Conservation (phyloP, 2,113 vertebrate genomes). For the Megaleporinus macrocephalus region DNA sequence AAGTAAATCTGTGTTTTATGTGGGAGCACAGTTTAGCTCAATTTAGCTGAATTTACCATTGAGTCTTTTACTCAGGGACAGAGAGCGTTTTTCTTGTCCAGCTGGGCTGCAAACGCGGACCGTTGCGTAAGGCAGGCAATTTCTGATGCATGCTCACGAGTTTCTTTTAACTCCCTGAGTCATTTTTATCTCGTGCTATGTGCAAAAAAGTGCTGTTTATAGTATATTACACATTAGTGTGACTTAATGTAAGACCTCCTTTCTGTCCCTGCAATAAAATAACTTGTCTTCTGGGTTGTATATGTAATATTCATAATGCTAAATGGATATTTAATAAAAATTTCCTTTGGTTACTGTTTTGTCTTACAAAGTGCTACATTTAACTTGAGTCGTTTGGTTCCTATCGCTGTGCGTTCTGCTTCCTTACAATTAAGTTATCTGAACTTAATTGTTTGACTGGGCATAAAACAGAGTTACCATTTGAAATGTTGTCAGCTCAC, state of each 20-base stretch:
- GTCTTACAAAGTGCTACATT: too few relatives aligned
- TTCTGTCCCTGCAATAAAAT: background rate
- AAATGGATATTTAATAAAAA: too few relatives aligned
- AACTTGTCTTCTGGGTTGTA: too few relatives aligned
- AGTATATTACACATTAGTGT: background rate
- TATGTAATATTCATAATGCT: too few relatives aligned
- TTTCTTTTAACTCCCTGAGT: conserved; percentile 1
- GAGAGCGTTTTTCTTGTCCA: background rate
- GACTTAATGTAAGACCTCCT: background rate
- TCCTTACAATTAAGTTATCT: too few relatives aligned
- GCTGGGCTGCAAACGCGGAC: background rate
- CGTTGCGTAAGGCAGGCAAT: background rate
- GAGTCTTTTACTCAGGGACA: background rate
- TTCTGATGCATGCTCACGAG: background rate
- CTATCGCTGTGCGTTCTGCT: too few relatives aligned
- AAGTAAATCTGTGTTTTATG: background rate
- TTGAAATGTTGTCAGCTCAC: too few relatives aligned
- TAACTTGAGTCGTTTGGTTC: too few relatives aligned
- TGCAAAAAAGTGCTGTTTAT: background rate
- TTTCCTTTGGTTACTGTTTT: too few relatives aligned
- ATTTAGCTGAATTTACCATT: background rate
- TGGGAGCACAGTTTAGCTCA: background rate
- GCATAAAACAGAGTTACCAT: too few relatives aligned
- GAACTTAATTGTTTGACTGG: too few relatives aligned
- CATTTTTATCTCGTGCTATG: background rate